Evolutionary conservation across 2,888 invertebrate species (phyloP), one percentile per base, ranked within the genome.

Genomic region (Scaeva pyrastri): DNA sequence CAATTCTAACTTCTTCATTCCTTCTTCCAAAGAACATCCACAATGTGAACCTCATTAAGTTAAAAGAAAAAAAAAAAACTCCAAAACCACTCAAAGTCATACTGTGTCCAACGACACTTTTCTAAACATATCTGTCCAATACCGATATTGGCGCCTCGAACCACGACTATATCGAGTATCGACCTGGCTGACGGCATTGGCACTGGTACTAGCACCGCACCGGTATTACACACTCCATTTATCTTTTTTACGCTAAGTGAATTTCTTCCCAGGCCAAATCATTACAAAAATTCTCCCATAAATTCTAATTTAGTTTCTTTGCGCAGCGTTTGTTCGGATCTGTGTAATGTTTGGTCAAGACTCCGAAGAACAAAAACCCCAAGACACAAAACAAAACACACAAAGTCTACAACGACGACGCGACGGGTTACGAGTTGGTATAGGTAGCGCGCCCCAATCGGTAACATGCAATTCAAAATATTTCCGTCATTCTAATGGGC

Each of bases 401-500:
- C 43, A 52, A 77, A 48, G 68, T 70, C 68, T 55, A 55, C 5
- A n/a, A n/a, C n/a, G n/a, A n/a, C n/a, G n/a, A n/a, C n/a, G n/a
- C n/a, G n/a, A n/a, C n/a, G n/a, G n/a, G n/a, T n/a, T n/a, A n/a
- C n/a, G n/a, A n/a, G n/a, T n/a, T n/a, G n/a, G n/a, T 31, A 8
- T 31, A 31, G 10, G 10, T 2, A 56, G 50, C 36, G 79, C 60
- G 72, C 58, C 58, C 45, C 80, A 55, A 68, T 52, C 64, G 43
- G 64, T 76, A 68, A 85, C 85, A 78, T 82, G 86, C 71, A 82
- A 82, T 82, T 82, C 77, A 86, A 82, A 82, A 86, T 86, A 86
- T 86, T 86, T 86, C 86, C 86, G 86, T 86, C 86, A 86, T 86
- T 82, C 86, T 86, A 82, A 86, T 86, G 86, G 86, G 86, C 86